These are phyloP conservation scores for Pungitius pungitius DNA, from an alignment of 2,113 vertebrate genomes.

Conservation along the genomic window DNA sequence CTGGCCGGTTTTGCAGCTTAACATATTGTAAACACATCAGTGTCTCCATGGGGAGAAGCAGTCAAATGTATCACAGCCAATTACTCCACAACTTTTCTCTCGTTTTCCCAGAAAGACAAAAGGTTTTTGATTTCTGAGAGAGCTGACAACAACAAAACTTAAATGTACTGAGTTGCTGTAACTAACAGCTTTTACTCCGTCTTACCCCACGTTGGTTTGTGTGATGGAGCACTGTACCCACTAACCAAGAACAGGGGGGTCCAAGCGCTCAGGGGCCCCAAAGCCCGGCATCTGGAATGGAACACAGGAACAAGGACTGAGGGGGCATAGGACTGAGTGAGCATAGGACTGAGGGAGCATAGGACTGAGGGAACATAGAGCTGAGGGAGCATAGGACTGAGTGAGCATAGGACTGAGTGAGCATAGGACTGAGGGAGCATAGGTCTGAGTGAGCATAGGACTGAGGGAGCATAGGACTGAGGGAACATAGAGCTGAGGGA, in stretches of 20 bases:
- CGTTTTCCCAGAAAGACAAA: conserved; percentile 2
- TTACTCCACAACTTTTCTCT: background rate
- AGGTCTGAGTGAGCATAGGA: no score
- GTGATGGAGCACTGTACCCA: background rate
- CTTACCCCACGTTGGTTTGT: background rate
- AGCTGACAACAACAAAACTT: conserved; percentile 9
- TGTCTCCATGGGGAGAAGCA: conserved; percentile 15
- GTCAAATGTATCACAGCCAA: background rate
- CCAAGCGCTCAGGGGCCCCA: background rate
- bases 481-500: no score
- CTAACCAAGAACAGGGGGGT: background rate
- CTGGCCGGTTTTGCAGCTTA: conserved; percentile 17
- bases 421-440: no score
- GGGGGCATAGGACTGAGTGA: background rate
- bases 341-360: background rate
- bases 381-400: no score
- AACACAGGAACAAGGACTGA: no score
- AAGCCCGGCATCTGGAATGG: background rate
- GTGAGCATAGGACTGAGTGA: no score
- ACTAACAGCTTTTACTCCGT: conserved; percentile 7
- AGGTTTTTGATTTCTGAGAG: background rate
- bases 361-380: background rate
- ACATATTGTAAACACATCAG: conserved; percentile 47
- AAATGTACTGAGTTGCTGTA: conserved; percentile 1
- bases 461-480: no score